A percentile compares a stretch with the other conserved stretches of the same genome.
Evolutionary conservation across 2,797 vertebrate genomes (phyloP).

Genomic region (Bucorvus abyssinicus): DNA sequence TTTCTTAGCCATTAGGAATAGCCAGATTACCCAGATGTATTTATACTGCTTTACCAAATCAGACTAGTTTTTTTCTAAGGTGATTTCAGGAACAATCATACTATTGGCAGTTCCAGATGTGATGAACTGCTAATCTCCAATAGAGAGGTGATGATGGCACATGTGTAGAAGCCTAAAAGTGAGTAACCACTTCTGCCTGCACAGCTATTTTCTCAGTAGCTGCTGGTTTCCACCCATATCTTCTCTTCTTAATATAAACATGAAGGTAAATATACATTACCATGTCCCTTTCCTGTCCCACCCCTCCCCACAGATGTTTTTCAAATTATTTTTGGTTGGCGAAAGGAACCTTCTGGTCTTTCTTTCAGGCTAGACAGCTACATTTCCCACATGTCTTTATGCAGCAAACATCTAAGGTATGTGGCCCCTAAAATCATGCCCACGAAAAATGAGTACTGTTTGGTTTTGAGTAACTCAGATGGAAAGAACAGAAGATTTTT

Average conservation of each 20-base stretch:
- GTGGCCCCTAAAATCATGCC: background rate
- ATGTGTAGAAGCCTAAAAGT: background rate
- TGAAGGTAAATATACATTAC: background rate
- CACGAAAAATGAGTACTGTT: background rate
- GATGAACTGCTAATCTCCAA: background rate
- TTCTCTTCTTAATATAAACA: background rate
- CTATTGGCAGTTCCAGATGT: background rate
- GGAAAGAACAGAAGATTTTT: background rate
- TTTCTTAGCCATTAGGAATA: background rate
- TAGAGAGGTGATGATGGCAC: background rate
- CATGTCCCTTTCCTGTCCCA: background rate
- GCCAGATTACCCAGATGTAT: background rate
- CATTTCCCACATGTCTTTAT: background rate
- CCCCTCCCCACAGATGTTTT: background rate
- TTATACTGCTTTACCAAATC: background rate
- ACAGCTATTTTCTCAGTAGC: background rate
- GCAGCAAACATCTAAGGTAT: background rate
- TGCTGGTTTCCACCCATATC: background rate
- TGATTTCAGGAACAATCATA: background rate
- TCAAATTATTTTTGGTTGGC: background rate
- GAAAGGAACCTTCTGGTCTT: background rate
- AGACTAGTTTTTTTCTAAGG: background rate
- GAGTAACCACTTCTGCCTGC: background rate
- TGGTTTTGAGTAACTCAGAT: background rate
- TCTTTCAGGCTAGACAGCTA: background rate